Evolutionary conservation across 1,140 invertebrate genomes (phyloP).

Genomic region (Lineus longissimus): DNA sequence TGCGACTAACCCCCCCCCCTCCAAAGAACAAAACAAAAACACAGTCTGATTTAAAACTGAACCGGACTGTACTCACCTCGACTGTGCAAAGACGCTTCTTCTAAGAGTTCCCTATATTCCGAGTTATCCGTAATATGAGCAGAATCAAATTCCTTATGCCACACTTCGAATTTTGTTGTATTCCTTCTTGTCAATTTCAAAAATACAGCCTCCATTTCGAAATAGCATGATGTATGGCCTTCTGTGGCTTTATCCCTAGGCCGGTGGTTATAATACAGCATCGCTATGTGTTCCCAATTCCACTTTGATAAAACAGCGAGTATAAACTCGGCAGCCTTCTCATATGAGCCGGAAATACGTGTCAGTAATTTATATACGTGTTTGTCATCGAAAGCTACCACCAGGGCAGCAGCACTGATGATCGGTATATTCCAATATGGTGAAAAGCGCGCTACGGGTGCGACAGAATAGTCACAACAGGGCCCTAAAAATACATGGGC

Average conservation of each 20-base stretch:
- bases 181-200: neutral
- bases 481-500: slow-evolving; percentile 76
- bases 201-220: slow-evolving; percentile 18
- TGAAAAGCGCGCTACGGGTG: slow-evolving; percentile 82
- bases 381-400: slow-evolving; percentile 66
- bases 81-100: slow-evolving; percentile 11
- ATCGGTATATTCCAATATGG: slow-evolving; percentile 84
- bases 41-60: too few species aligned
- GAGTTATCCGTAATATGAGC: neutral
- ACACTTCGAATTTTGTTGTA: neutral
- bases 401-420: slow-evolving; percentile 77
- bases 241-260: neutral
- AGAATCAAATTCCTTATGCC: slow-evolving; percentile 16
- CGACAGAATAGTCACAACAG: slow-evolving; percentile 85
- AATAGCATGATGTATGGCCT: slow-evolving; percentile 8
- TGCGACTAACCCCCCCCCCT: too few species aligned
- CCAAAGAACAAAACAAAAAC: too few species aligned
- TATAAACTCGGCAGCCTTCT: neutral
- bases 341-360: slow-evolving; percentile 23
- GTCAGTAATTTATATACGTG: slow-evolving; percentile 36
- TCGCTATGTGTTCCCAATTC: neutral
- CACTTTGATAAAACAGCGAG: neutral
- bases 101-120: slow-evolving; percentile 9
- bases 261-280: neutral
- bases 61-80: slow-evolving; percentile 30